Conservation (phyloP, 2,888 invertebrate genomes). For the Crocallis elinguaria region DNA sequence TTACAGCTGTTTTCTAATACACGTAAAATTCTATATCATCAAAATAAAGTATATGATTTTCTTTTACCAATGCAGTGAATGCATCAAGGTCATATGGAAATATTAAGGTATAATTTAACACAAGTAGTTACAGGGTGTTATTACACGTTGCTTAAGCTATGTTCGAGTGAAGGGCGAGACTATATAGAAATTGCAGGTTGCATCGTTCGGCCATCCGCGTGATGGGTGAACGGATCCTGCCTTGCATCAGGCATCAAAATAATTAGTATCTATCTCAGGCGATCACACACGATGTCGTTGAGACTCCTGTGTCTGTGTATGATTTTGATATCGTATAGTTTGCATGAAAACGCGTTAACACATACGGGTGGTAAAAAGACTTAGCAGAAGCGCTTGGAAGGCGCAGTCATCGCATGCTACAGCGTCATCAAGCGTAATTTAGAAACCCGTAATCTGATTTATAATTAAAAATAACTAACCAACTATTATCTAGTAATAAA, state of each 20-base stretch:
- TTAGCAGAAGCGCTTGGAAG: too few species aligned
- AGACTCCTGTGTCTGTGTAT: too few species aligned
- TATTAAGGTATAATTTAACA: constrained; percentile 44
- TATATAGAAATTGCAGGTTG: constrained; percentile 59
- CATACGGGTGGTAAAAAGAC: too few species aligned
- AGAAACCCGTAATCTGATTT: too few species aligned
- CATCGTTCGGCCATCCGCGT: constrained; percentile 36
- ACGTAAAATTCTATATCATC: not conserved
- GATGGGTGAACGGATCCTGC: constrained; percentile 55
- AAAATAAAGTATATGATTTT: not conserved
- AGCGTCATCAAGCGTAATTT: not conserved
- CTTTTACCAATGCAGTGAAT: constrained; percentile 3
- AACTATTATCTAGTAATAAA: too few species aligned
- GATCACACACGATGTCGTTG: too few species aligned
- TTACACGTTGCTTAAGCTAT: constrained; percentile 51
- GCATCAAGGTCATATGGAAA: constrained; percentile 10
- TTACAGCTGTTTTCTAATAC: too few species aligned
- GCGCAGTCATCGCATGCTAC: too few species aligned
- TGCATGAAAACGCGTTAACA: too few species aligned
- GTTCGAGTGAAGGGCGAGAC: constrained; percentile 60
- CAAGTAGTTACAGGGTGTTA: constrained; percentile 47
- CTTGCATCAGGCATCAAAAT: constrained; percentile 21
- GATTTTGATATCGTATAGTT: not conserved
- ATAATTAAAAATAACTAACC: too few species aligned
- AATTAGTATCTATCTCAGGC: not conserved